Evolutionary conservation across 2,888 invertebrate genomes (phyloP).

Genomic region (Eupsilia transversa): DNA sequence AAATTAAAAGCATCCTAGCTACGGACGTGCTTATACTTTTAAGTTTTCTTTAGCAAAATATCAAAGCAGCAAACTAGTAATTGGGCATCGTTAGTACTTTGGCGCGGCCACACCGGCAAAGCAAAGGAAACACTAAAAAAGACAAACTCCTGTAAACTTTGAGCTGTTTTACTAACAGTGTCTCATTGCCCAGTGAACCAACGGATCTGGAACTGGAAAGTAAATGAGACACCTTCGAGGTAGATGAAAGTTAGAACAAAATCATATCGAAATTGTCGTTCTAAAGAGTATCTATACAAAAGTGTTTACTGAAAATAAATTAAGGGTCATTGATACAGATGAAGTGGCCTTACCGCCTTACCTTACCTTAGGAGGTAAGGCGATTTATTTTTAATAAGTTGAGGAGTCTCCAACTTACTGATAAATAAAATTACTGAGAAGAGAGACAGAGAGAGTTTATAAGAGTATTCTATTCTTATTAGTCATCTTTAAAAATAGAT

Average conservation of each 20-base stretch:
- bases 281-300: not conserved
- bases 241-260: not conserved
- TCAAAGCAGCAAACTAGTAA: slow-evolving; percentile 17
- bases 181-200: slow-evolving; percentile 1
- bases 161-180: slow-evolving; percentile 14
- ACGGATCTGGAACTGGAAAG: slow-evolving; percentile 13
- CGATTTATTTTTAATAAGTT: too few relatives aligned
- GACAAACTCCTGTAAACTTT: slow-evolving; percentile 30
- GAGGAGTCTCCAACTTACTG: too few relatives aligned
- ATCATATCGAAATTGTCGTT: slow-evolving; percentile 2
- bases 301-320: not conserved
- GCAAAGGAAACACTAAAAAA: slow-evolving; percentile 24
- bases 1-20: too few relatives aligned
- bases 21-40: not conserved
- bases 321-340: not conserved
- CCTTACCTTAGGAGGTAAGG: too few relatives aligned
- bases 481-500: too few relatives aligned
- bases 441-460: too few relatives aligned
- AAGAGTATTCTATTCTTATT: too few relatives aligned
- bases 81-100: slow-evolving; percentile 32
- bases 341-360: too few relatives aligned
- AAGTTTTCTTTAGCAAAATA: slow-evolving; percentile 3
- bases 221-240: slow-evolving; percentile 15
- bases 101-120: slow-evolving; percentile 8
- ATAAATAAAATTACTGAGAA: too few relatives aligned